phyloP scores from a whole-genome alignment of 2,888 invertebrate species.

The Brachyopa scutellaris region DNA sequence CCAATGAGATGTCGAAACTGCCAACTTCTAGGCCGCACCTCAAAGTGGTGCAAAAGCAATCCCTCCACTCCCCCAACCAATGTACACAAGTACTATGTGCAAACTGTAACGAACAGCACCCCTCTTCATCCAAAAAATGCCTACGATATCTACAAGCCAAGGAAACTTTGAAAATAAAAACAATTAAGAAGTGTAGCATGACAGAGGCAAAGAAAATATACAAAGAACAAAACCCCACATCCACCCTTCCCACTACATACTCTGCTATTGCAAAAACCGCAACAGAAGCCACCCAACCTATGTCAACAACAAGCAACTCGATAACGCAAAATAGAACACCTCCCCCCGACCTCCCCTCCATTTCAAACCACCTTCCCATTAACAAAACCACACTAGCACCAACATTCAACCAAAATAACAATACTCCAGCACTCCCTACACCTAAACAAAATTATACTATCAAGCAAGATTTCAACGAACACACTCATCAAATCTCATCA shows the following conservation, averaged over 20 bases:
- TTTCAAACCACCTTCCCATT: too few species aligned
- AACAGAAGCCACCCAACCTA: neutral
- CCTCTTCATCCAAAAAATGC: neutral
- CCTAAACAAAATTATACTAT: too few species aligned
- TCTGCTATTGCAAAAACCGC: neutral
- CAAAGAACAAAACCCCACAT: neutral
- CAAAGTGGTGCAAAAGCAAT: neutral
- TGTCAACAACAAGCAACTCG: neutral
- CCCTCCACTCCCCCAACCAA: neutral
- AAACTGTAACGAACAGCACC: conserved; percentile 8
- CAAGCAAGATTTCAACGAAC: too few species aligned
- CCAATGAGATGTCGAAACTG: conserved; percentile 5
- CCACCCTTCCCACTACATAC: neutral
- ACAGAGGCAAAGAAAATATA: neutral
- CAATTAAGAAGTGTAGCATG: neutral
- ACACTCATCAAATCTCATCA: too few species aligned
- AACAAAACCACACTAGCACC: too few species aligned
- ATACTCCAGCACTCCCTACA: too few species aligned
- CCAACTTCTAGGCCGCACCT: conserved; percentile 19
- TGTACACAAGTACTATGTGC: neutral
- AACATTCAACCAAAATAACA: too few species aligned
- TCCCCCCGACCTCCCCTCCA: too few species aligned
- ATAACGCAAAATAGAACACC: too few species aligned
- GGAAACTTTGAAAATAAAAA: conserved; percentile 1
- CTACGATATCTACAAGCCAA: conserved; percentile 1